phyloP scores from a whole-genome alignment of 1,140 invertebrate genomes.

The Zaprionus kolodkinae region DNA sequence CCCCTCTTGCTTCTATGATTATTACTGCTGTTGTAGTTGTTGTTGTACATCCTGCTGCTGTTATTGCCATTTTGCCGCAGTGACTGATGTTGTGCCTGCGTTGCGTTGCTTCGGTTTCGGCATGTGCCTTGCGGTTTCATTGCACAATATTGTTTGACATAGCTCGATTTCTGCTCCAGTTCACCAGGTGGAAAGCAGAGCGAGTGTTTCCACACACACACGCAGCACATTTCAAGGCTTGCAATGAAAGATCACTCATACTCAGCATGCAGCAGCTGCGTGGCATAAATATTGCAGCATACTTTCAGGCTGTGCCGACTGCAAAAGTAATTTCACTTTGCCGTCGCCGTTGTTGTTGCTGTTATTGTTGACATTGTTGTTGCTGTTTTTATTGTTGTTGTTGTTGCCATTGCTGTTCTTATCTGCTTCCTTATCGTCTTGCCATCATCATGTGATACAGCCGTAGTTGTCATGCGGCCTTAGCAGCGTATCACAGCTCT shows the following conservation, averaged over 20 bases:
- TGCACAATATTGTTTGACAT: constrained; percentile 8
- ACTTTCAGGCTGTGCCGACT: constrained; percentile 17
- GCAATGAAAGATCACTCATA: neutral
- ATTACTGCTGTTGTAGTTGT: constrained; percentile 21
- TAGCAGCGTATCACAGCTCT: constrained; percentile 4
- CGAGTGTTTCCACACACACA: neutral
- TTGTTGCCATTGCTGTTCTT: constrained; percentile 34
- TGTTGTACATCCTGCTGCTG: constrained; percentile 1
- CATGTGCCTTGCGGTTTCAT: constrained; percentile 6
- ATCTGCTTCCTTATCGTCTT: constrained; percentile 57
- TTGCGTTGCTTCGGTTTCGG: neutral
- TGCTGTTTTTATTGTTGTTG: constrained; percentile 37
- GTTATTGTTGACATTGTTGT: constrained; percentile 23
- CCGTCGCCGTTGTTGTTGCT: constrained; percentile 25
- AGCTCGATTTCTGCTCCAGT: constrained; percentile 11
- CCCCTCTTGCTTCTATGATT: neutral
- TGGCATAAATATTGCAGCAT: constrained; percentile 13
- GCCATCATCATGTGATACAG: constrained; percentile 60
- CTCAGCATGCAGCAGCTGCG: neutral
- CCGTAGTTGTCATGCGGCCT: constrained; percentile 57
- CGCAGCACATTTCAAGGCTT: neutral
- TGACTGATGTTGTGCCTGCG: constrained; percentile 17
- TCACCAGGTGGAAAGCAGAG: constrained; percentile 5
- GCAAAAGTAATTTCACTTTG: constrained; percentile 56
- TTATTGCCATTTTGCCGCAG: constrained; percentile 39